Evolutionary conservation across 2,113 vertebrate species (phyloP).

Genomic region (Grus americana): DNA sequence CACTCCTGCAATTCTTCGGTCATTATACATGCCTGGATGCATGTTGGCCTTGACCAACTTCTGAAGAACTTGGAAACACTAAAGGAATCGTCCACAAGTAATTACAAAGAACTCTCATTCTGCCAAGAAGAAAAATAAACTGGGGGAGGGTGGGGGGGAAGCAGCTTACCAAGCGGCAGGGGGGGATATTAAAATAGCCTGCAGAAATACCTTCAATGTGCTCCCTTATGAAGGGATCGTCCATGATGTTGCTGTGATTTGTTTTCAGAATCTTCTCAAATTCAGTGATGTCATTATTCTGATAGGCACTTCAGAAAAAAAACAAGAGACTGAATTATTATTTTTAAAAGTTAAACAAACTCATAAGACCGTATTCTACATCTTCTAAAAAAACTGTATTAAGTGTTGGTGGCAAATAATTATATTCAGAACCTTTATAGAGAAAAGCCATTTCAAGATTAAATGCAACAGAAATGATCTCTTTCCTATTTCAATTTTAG

Average conservation of each 20-base stretch:
- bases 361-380: neutral
- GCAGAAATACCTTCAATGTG: slow-evolving; percentile 93
- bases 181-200: neutral
- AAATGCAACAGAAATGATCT: neutral
- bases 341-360: neutral
- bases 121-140: neutral
- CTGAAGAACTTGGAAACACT: neutral
- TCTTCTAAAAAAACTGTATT: neutral
- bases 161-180: neutral
- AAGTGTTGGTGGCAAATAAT: neutral
- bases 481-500: neutral
- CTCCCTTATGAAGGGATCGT: slow-evolving; percentile 97
- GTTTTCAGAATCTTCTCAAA: slow-evolving; percentile 99
- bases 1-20: neutral
- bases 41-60: neutral
- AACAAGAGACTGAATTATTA: neutral
- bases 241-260: slow-evolving; percentile 99
- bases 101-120: neutral
- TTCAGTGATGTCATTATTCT: slow-evolving; percentile 99
- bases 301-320: slow-evolving; percentile 89
- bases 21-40: neutral
- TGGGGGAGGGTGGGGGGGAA: accelerated
- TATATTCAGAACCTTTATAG: neutral
- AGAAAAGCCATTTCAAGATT: neutral
- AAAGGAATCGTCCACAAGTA: neutral